These are phyloP conservation scores for Phrynosoma platyrhinos DNA, from an alignment of 2,113 vertebrate genomes.

Conservation along the genomic window DNA sequence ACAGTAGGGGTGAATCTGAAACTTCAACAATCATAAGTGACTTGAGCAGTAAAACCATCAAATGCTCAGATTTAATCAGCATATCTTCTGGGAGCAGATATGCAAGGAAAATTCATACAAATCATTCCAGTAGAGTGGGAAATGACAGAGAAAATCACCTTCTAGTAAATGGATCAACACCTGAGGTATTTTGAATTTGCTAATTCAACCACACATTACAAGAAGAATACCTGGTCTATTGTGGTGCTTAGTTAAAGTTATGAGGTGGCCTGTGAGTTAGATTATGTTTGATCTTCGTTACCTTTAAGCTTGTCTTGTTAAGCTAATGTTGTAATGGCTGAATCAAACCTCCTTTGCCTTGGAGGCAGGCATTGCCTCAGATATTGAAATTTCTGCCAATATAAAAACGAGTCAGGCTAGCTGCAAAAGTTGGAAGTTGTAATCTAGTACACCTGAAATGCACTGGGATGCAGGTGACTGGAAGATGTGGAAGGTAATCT, in stretches of 20 bases:
- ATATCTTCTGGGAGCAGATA: not conserved
- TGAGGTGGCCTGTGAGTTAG: not conserved
- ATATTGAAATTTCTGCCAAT: not conserved
- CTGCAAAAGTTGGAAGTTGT: too few species aligned
- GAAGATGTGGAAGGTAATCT: too few species aligned
- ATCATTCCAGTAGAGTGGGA: not conserved
- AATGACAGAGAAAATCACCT: not conserved
- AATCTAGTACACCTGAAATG: too few species aligned
- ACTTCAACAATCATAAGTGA: not conserved
- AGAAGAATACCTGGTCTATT: not conserved
- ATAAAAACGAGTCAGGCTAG: not conserved
- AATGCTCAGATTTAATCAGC: not conserved
- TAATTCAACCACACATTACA: not conserved
- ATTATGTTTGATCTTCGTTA: not conserved
- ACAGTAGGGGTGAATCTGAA: not conserved
- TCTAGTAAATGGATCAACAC: conserved; percentile 5
- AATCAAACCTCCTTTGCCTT: not conserved
- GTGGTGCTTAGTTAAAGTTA: not conserved
- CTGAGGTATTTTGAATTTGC: not conserved
- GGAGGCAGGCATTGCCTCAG: not conserved
- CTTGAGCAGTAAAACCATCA: not conserved
- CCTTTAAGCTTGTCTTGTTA: not conserved
- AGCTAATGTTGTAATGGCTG: not conserved
- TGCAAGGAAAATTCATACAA: not conserved
- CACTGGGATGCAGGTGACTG: too few species aligned